Conservation (phyloP, 2,113 vertebrate species). For the Leiothrix lutea region DNA sequence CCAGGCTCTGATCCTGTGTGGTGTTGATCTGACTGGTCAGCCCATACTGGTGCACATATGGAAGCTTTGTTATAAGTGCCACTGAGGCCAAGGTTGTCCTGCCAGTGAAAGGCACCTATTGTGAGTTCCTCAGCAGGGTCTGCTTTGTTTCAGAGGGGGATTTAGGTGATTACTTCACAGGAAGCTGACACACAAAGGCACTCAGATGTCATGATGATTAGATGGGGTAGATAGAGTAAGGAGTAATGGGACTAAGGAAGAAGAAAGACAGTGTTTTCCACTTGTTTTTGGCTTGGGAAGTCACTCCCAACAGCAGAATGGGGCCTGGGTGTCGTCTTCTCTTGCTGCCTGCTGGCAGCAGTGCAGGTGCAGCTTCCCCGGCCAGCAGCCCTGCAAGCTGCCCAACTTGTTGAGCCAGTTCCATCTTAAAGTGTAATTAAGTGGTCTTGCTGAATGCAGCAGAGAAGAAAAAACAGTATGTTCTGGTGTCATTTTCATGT, state of each 20-base stretch:
- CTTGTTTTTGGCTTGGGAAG: background rate
- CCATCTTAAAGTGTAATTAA: background rate
- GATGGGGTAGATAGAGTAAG: constrained; percentile 37
- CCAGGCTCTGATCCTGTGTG: background rate
- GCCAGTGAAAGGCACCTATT: constrained; percentile 56
- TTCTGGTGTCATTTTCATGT: background rate
- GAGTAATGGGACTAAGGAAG: constrained; percentile 5
- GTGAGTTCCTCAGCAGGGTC: constrained; percentile 50
- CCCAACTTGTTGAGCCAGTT: constrained; percentile 45
- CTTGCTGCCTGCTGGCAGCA: background rate
- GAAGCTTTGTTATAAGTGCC: constrained; percentile 39
- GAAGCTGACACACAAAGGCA: constrained; percentile 55
- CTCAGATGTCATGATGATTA: constrained; percentile 43
- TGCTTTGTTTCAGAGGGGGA: constrained; percentile 16
- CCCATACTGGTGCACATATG: constrained; percentile 56
- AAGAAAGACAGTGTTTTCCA: background rate
- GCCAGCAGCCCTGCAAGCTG: background rate
- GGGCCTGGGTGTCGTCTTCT: background rate
- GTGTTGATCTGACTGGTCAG: constrained; percentile 3
- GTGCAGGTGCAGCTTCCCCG: background rate
- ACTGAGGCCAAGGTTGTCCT: constrained; percentile 37
- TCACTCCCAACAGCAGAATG: background rate
- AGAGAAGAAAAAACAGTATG: background rate
- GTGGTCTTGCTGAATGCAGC: background rate
- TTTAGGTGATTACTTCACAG: constrained; percentile 42